A percentile compares a stretch with the other conserved stretches of the same genome.
phyloP scores from a whole-genome alignment of 2,888 invertebrate species.

The Myopa tessellatipennis region DNA sequence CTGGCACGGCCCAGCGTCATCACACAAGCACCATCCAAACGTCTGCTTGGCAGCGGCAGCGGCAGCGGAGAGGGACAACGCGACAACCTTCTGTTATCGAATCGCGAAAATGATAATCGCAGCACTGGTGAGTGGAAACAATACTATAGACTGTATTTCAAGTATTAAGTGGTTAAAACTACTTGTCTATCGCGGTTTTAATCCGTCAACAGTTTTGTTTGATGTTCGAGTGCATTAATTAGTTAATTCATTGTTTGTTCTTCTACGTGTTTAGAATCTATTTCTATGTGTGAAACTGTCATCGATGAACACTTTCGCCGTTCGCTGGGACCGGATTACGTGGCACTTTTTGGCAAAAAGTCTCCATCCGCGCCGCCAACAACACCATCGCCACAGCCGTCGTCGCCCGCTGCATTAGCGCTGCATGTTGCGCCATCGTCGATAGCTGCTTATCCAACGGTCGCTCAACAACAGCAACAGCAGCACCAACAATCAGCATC shows the following conservation, averaged over 20 bases:
- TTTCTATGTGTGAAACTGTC: conserved; percentile 82
- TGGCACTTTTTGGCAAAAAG: conserved; percentile 75
- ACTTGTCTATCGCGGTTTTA: too few species aligned
- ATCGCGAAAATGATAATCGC: conserved; percentile 62
- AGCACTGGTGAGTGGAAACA: conserved; percentile 55
- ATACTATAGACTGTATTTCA: neutral
- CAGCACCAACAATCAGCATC: conserved; percentile 43
- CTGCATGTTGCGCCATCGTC: conserved; percentile 37
- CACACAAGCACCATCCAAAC: conserved; percentile 71
- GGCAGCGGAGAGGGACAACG: conserved; percentile 51
- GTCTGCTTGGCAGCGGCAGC: conserved; percentile 47
- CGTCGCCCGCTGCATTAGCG: conserved; percentile 11
- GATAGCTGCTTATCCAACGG: neutral
- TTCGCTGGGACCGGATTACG: conserved; percentile 86
- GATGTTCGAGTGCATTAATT: too few species aligned
- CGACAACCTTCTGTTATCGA: conserved; percentile 56
- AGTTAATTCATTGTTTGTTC: too few species aligned
- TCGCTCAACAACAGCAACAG: neutral
- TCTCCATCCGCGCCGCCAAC: conserved; percentile 57
- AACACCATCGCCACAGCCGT: conserved; percentile 54
- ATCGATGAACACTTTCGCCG: conserved; percentile 96
- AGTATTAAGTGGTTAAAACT: too few species aligned
- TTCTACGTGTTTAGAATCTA: conserved; percentile 71
- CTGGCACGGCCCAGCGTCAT: conserved; percentile 74
- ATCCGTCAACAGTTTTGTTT: too few species aligned